These are phyloP conservation scores for Paramormyrops kingsleyae DNA, from an alignment of 2,113 vertebrate genomes.

Conservation along the genomic window DNA sequence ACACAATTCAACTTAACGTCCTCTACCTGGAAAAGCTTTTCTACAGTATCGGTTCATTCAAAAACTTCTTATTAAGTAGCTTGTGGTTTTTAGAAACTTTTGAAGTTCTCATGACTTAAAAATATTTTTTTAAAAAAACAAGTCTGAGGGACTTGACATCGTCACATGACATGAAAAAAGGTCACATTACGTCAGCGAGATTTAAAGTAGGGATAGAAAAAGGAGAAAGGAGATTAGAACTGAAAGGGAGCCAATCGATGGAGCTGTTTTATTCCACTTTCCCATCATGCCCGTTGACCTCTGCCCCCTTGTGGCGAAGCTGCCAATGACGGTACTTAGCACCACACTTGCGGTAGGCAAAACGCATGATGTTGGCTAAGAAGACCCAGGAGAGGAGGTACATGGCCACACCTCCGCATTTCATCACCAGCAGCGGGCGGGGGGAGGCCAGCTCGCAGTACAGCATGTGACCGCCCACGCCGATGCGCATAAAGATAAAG, in stretches of 20 bases:
- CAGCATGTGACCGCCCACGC: conserved; percentile 82
- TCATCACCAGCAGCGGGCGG: conserved; percentile 82
- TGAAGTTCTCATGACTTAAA: background rate
- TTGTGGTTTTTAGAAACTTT: background rate
- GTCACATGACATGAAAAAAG: background rate
- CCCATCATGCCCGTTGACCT: conserved; percentile 58
- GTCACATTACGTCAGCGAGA: background rate
- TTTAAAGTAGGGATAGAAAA: background rate
- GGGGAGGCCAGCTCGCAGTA: conserved; percentile 86
- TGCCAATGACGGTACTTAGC: conserved; percentile 67
- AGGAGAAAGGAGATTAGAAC: background rate
- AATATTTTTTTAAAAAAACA: background rate
- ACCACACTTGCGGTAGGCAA: conserved; percentile 71
- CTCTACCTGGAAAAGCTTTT: background rate
- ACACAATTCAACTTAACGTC: background rate
- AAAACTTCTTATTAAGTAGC: background rate
- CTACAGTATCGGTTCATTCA: background rate
- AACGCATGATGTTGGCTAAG: conserved; percentile 84
- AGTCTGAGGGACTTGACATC: background rate
- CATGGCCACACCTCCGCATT: conserved; percentile 84
- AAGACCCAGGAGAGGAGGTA: conserved; percentile 87
- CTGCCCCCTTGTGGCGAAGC: conserved; percentile 35
- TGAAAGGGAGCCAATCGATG: background rate
- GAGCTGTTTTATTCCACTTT: conserved; percentile 34
- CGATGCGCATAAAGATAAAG: conserved; percentile 81